A percentile compares a stretch with the other conserved stretches of the same genome.
phyloP scores from a whole-genome alignment of 2,797 vertebrate species.

The Myotis findleyi region DNA sequence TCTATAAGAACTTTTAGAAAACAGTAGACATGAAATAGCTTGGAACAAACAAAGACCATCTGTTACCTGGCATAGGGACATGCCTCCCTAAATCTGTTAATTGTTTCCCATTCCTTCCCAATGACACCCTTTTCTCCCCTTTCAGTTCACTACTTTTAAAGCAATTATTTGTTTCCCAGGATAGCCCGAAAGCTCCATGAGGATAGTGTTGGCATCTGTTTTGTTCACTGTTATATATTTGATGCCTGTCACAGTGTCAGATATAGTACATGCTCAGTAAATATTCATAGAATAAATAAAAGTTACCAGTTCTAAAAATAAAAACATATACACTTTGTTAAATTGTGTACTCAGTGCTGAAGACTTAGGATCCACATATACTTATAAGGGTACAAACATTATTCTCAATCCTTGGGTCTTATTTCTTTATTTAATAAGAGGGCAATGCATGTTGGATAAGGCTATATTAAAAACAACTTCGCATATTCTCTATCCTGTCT shows the following conservation, averaged over 20 bases:
- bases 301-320: background rate
- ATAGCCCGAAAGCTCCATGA: background rate
- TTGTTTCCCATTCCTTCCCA: background rate
- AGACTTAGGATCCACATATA: background rate
- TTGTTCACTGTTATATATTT: background rate
- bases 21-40: background rate
- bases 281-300: conserved; percentile 43
- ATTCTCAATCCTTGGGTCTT: conserved; percentile 44
- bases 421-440: conserved; percentile 30
- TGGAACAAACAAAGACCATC: background rate
- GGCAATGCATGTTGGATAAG: background rate
- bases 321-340: background rate
- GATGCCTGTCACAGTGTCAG: background rate
- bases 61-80: background rate
- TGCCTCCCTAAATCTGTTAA: background rate
- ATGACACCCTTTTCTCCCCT: background rate
- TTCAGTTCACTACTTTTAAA: background rate
- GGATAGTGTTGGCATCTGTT: background rate
- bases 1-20: background rate
- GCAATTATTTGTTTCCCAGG: background rate
- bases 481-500: background rate
- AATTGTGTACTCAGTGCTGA: conserved; percentile 53
- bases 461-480: conserved; percentile 56
- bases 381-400: background rate
- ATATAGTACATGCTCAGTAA: background rate